Conservation (phyloP, 2,888 invertebrate genomes). For the Diabrotica balteata region DNA sequence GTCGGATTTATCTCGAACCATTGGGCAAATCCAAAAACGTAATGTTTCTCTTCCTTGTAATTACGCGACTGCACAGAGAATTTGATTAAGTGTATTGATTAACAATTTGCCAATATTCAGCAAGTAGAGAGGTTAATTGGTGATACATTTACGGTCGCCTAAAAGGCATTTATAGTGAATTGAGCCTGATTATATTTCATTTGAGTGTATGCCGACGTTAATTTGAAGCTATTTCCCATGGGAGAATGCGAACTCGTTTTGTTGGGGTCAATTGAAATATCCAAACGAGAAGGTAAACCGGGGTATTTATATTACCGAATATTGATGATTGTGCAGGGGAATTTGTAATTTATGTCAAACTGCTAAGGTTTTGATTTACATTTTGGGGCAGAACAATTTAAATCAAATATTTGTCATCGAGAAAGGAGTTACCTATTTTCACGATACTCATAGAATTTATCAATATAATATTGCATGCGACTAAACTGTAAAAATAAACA, state of each 20-base stretch:
- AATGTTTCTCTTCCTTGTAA: background rate
- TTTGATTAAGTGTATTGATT: constrained; percentile 1
- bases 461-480: too few relatives aligned
- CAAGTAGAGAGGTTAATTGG: constrained; percentile 9
- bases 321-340: too few relatives aligned
- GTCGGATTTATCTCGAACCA: too few relatives aligned
- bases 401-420: too few relatives aligned
- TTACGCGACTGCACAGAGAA: background rate
- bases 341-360: too few relatives aligned
- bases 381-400: too few relatives aligned
- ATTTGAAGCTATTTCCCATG: constrained; percentile 18
- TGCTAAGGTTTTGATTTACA: too few relatives aligned
- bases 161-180: constrained; percentile 20
- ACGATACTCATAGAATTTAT: too few relatives aligned
- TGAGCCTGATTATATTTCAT: constrained; percentile 22
- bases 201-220: constrained; percentile 20
- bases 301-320: too few relatives aligned
- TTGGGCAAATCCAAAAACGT: background rate
- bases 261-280: constrained; percentile 1
- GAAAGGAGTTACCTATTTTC: too few relatives aligned
- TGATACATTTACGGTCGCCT: constrained; percentile 16
- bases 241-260: background rate
- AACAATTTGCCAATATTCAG: constrained; percentile 1
- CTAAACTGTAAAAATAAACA: too few relatives aligned
- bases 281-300: too few relatives aligned